Evolutionary conservation across 2,888 invertebrate species (phyloP).

Genomic region (Trilocha varians): DNA sequence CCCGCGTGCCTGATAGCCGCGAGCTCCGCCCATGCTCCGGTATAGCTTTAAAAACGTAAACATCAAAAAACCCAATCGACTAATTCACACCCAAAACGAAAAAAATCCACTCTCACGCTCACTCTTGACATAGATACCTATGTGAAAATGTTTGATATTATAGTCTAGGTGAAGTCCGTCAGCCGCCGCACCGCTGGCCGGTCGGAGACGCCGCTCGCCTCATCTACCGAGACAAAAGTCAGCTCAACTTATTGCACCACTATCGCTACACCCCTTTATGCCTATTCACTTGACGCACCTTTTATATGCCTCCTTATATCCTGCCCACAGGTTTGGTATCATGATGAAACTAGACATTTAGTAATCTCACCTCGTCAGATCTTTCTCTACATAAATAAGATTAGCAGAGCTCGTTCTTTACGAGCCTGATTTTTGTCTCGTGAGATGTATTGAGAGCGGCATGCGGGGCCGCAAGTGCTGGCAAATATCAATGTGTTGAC

Average conservation of each 20-base stretch:
- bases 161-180: constrained; percentile 69
- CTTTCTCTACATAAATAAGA: no score
- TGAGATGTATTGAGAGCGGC: constrained; percentile 63
- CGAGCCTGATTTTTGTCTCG: constrained; percentile 70
- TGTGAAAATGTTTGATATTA: constrained; percentile 71
- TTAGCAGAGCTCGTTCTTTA: background rate
- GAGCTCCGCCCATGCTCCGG: constrained; percentile 64
- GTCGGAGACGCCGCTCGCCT: constrained; percentile 64
- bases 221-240: constrained; percentile 74
- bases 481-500: constrained; percentile 68
- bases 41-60: constrained; percentile 70
- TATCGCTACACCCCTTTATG: constrained; percentile 7
- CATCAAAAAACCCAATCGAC: constrained; percentile 74
- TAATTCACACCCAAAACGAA: constrained; percentile 74
- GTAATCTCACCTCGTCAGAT: background rate
- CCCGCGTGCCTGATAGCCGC: constrained; percentile 36
- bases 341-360: background rate
- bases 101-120: constrained; percentile 74
- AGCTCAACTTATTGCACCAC: constrained; percentile 44
- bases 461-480: constrained; percentile 65
- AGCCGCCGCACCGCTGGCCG: constrained; percentile 61
- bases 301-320: background rate
- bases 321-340: background rate
- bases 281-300: constrained; percentile 5
- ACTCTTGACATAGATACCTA: constrained; percentile 74